Base-by-base conservation (phyloP, 2,888 invertebrate species). In the Zaprionus bogoriensis region DNA sequence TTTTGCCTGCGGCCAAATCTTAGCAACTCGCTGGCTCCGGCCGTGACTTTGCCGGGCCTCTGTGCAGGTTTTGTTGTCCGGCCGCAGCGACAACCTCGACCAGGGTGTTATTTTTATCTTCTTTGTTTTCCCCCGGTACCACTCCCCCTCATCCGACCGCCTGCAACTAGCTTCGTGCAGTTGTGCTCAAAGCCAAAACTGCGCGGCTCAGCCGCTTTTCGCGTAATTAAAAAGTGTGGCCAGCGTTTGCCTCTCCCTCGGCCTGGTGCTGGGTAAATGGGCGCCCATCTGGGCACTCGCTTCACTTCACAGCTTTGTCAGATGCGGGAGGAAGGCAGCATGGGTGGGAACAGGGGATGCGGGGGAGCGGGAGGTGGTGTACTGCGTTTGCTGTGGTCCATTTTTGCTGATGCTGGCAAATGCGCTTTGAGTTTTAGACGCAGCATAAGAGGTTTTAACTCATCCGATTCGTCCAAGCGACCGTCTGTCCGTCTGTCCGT, bases 141-240 rank as follows among this genome's bases (percentile, higher is more conserved):
- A 9, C 32, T 36, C 17, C 7, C 7, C 9, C 1, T 36, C 17
- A 3, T 7, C 17, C 27, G 10, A 7, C 14, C 4, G 9, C 7
- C 9, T 44, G 22, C 30, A 41, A 38, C 47, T 61, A 48, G 39
- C 60, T 53, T 58, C 38, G 38, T 30, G 50, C 74, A 32, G 52
- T 63, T 55, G 66, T 54, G 41, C 63, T 77, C 66, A 77, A 77
- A 87, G 67, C 78, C 76, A 81, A 87, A 87, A 79, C 86, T 79
- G 85, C 87, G 87, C 87, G 77, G 87, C 80, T 84, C 87, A 71
- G 85, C 71, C 74, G 77, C 87, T 83, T 71, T 83, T 82, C 77
- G 87, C 82, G 87, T 83, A 83, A 83, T 83, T 83, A 83, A 83
- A 83, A 83, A 87, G 70, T 83, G 85, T 65, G 82, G 87, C 77